Evolutionary conservation across 1,140 invertebrate genomes (phyloP), one percentile per base, ranked within the genome.

Genomic region (Macrocentrus cingulum): DNA sequence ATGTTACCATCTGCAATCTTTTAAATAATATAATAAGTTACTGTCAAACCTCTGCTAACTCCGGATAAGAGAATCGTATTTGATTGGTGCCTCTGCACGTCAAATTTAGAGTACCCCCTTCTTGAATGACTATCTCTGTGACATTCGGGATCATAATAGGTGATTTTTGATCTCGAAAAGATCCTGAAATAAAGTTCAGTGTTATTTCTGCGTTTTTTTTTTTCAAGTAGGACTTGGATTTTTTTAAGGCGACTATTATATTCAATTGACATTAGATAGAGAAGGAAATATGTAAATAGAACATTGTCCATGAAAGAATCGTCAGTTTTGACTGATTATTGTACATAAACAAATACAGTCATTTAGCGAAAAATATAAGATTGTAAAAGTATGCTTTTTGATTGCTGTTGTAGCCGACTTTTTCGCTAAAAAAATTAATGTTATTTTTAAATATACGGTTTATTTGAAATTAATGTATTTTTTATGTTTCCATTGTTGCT

Each of bases 51-150:
- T n/a, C n/a, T n/a, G n/a, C n/a, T n/a, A n/a, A n/a, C n/a, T n/a
- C n/a, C n/a, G 72, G 70, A 60, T 66, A 71, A 46, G 49, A 25
- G 32, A 73, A 62, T 9, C 53, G 36, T 7, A 70, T 56, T 2
- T 44, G 44, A 7, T 49, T n/a, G 1, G 1, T 16, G 5, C 64
- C 53, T 0, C 46, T 63, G 34, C 74, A 76, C 0, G 8, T 55
- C 8, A 76, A 57, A 19, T 61, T 36, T 19, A 76, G 57, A 11
- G 19, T 1, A 0, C 69, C 63, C 1, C 66, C 67, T 56, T 72
- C 74, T 1, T 66, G 57, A 45, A 69, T 66, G 1, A 65, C n/a
- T 13, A 74, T 48, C 25, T 76, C 59, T 0, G 36, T 34, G n/a
- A 20, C n/a, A 2, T 52, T 22, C 0, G 65, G 58, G 7, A n/a